Evolutionary conservation across 2,113 vertebrate species (phyloP).

Genomic region (Progne subis): DNA sequence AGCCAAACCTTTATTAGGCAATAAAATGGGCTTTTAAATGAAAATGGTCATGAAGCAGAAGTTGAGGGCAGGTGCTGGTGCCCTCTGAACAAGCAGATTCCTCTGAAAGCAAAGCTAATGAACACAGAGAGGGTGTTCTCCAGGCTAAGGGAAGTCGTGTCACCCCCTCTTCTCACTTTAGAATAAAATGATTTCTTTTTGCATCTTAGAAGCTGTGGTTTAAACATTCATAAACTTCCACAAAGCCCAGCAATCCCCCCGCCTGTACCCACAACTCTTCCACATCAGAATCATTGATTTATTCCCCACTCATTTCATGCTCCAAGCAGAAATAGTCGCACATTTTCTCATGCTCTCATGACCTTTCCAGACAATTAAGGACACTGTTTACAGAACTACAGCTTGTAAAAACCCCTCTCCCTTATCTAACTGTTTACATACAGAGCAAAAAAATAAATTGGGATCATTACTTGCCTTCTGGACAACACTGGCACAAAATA

Average conservation of each 20-base stretch:
- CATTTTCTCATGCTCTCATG: background rate
- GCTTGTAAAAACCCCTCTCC: background rate
- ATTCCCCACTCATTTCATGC: background rate
- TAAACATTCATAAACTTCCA: background rate
- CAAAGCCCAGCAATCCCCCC: background rate
- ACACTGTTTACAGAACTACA: background rate
- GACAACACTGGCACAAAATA: background rate
- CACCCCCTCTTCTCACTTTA: background rate
- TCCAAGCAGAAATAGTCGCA: background rate
- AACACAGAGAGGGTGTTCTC: background rate
- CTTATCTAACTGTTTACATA: background rate
- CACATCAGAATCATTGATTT: background rate
- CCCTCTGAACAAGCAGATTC: background rate
- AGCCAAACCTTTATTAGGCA: slow-evolving; percentile 11
- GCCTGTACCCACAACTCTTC: background rate
- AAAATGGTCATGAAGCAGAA: background rate
- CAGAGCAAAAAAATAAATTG: background rate
- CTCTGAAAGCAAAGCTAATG: background rate
- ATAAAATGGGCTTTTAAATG: background rate
- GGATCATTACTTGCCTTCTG: background rate
- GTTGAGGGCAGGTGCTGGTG: slow-evolving; percentile 3
- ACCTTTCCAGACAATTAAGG: background rate
- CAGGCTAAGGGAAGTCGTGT: background rate
- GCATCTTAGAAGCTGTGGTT: background rate
- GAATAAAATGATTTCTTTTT: background rate